Percentiles rank a stretch among this genome's conserved stretches.
Evolutionary conservation across 2,113 vertebrate species (phyloP).

Genomic region (Onychostruthus taczanowskii): DNA sequence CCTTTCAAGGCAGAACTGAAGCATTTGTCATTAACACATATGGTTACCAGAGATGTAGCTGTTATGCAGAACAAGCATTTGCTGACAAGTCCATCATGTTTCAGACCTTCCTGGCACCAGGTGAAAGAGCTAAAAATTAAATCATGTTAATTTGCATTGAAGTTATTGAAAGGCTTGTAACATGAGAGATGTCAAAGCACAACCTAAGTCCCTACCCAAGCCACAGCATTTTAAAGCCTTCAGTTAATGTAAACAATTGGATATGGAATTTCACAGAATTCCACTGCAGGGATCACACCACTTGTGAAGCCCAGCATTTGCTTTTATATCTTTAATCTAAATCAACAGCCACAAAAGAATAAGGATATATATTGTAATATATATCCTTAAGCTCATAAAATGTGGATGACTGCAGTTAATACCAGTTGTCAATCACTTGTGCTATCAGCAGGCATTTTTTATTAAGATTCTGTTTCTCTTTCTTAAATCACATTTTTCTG

Average conservation of each 20-base stretch:
- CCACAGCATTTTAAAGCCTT: background rate
- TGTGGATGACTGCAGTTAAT: background rate
- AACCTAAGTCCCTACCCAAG: background rate
- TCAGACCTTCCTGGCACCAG: slow-evolving; percentile 50
- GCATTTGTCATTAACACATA: slow-evolving; percentile 50
- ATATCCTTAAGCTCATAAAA: background rate
- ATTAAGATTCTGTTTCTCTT: background rate
- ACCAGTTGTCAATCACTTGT: background rate
- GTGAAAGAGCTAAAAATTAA: slow-evolving; percentile 11
- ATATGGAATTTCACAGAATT: background rate
- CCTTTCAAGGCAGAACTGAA: background rate
- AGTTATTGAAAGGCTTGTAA: slow-evolving; percentile 65
- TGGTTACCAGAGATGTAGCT: slow-evolving; percentile 57
- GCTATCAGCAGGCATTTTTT: background rate
- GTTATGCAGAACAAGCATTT: slow-evolving; percentile 50
- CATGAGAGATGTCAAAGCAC: background rate
- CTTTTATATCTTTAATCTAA: background rate
- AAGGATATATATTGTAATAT: background rate
- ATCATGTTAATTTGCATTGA: slow-evolving; percentile 69
- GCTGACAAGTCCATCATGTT: slow-evolving; percentile 66
- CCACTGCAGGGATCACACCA: background rate
- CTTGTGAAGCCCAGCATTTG: background rate
- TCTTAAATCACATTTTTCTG: background rate
- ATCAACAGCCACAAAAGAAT: background rate
- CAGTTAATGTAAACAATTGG: background rate